Evolutionary conservation across 1,140 invertebrate genomes (phyloP), one percentile per base, ranked within the genome.

Genomic region (Brachystomella parvula): DNA sequence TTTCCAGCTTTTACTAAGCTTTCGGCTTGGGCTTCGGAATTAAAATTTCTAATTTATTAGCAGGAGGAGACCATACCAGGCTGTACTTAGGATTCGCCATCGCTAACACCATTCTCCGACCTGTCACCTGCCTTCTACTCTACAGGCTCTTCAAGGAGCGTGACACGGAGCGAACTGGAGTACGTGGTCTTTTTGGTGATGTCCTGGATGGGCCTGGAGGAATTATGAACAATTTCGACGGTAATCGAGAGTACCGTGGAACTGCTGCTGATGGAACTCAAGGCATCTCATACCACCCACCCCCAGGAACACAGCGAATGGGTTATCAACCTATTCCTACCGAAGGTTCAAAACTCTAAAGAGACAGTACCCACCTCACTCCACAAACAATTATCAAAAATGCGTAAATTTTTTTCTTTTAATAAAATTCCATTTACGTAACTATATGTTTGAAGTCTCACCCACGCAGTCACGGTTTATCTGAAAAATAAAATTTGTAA

Each of bases 1-100:
- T n/a, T n/a, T n/a, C n/a, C n/a, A n/a, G n/a, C n/a, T n/a, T n/a
- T n/a, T n/a, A n/a, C n/a, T n/a, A n/a, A n/a, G n/a, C n/a, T n/a
- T n/a, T n/a, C n/a, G n/a, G n/a, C n/a, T n/a, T n/a, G n/a, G n/a
- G n/a, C n/a, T n/a, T n/a, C n/a, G n/a, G n/a, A n/a, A n/a, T n/a
- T n/a, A n/a, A n/a, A n/a, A n/a, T 53, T 9, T 15, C 24, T 53
- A 6, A 39, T 60, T 35, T 24, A 15, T 32, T 30, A 26, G 12
- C 30, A 60, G 32, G 58, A 9, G 29, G 26, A 32, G 3, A 24
- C 3, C 49, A 53, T 53, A n/a, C n/a, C n/a, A 12, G 49, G 21
- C 49, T 53, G 15, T 60, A 60, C 29, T 35, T 60, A 29, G 58
- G 58, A 30, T 60, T 60, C 26, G 58, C 58, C 6, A 32, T 60